Base-by-base conservation (phyloP, 53 echinoderm and acorn worm species). In the Temnopleurus reevesii region DNA sequence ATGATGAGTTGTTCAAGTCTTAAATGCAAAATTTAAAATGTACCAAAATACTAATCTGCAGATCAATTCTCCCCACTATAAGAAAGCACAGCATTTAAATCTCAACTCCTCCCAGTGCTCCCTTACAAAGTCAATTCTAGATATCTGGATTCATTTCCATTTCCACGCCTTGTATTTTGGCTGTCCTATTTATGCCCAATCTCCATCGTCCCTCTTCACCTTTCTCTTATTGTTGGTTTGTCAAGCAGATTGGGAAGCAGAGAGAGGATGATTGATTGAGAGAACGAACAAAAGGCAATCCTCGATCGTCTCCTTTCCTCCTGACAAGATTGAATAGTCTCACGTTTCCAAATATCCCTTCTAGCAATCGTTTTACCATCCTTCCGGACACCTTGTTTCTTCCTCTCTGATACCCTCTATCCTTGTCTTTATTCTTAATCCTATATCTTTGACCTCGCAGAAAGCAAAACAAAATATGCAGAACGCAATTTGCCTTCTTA, bases 291-390 rank as follows among this genome's bases (percentile, higher is more conserved):
- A 83, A 57, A 53, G 83, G 83, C 57, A 83, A 83, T 83, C n/a
- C 57, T 55, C 30, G n/a, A n/a, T n/a, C 0, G 51, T 80, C 83
- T 56, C 53, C 51, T 55, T 83, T 83, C 56, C 36, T 5, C 33
- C 19, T 53, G 54, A 83, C 83, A 83, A 55, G 83, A 83, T 56
- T 55, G 38, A 83, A 83, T 56, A 83, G 83, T 83, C 55, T 83
- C 83, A 36, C 33, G 83, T 83, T 83, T 55, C 83, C 34, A 23
- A 13, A 0, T 56, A 51, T 23, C 83, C 83, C 56, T 36, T 53
- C 56, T 4, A 34, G 36, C 49, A 56, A 55, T 54, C 56, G 34
- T 83, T 83, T 83, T 83, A 55, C 83, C 41, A 55, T 56, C 36
- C 57, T 55, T 33, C 55, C 41, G 26, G 28, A 49, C 51, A 49